phyloP scores from a whole-genome alignment of 2,888 invertebrate genomes.

The Drosophila atripex region DNA sequence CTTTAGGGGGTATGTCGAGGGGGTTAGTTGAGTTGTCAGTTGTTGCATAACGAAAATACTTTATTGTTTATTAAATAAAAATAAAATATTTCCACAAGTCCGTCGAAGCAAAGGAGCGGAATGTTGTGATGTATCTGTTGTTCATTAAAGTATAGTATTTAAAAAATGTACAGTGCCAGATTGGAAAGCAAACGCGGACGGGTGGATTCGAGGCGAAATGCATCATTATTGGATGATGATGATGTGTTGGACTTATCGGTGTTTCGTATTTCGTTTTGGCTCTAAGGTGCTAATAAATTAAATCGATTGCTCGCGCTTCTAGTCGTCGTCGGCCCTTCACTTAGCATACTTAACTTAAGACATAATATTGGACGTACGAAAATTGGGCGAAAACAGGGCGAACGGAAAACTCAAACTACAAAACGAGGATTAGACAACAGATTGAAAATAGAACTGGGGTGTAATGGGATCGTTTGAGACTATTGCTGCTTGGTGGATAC shows the following conservation, averaged over 20 bases:
- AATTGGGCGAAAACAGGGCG: conserved; percentile 41
- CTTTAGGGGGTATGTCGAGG: background rate
- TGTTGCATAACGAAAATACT: conserved; percentile 69
- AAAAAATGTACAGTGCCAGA: conserved; percentile 47
- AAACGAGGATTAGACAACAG: conserved; percentile 22
- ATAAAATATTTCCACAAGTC: conserved; percentile 70
- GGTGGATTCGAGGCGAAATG: too few species aligned
- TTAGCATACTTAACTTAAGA: conserved; percentile 71
- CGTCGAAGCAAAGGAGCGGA: background rate
- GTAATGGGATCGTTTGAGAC: conserved; percentile 21
- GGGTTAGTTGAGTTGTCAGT: conserved; percentile 25
- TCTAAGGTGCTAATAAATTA: conserved; percentile 41
- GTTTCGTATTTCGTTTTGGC: conserved; percentile 14
- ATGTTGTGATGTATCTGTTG: conserved; percentile 31
- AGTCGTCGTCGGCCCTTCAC: conserved; percentile 47
- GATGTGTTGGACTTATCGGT: conserved; percentile 18
- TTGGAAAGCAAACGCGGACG: too few species aligned
- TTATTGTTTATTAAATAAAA: conserved; percentile 80
- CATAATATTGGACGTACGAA: conserved; percentile 67
- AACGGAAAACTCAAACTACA: conserved; percentile 34
- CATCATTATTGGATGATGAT: conserved; percentile 4
- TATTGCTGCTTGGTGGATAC: conserved; percentile 22
- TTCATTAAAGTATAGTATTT: conserved; percentile 19
- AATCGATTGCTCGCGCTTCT: conserved; percentile 14
- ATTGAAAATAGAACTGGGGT: conserved; percentile 9